Evolutionary conservation across 2,888 invertebrate genomes (phyloP).

Genomic region (Epiblema foenella): DNA sequence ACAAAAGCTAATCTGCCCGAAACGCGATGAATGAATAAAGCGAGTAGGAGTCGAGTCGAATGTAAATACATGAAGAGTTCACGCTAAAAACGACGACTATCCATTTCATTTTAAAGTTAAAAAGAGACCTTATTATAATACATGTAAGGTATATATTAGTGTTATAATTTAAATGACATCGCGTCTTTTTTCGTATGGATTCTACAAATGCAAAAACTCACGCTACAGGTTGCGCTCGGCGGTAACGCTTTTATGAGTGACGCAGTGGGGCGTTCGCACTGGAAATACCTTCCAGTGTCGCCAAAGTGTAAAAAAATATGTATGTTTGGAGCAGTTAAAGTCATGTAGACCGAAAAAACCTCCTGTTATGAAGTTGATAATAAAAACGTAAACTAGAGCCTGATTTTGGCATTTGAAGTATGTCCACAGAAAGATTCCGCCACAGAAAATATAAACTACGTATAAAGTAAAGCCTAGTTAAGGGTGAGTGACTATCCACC

Average conservation of each 20-base stretch:
- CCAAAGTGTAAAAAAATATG: slow-evolving; percentile 9
- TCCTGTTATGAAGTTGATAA: not conserved
- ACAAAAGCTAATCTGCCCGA: slow-evolving; percentile 33
- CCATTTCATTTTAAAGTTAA: not conserved
- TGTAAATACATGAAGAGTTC: slow-evolving; percentile 19
- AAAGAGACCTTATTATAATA: not conserved
- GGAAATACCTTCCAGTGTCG: slow-evolving; percentile 23
- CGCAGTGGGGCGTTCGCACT: slow-evolving; percentile 54
- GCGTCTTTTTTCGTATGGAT: not conserved
- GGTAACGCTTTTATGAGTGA: slow-evolving; percentile 59
- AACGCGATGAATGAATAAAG: slow-evolving; percentile 39
- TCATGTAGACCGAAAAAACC: not conserved
- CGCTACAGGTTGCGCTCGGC: slow-evolving; percentile 42
- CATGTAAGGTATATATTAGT: no score
- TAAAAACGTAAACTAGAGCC: not conserved
- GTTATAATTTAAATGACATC: not conserved
- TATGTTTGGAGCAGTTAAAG: not conserved
- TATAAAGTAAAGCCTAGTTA: no score
- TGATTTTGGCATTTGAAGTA: not conserved
- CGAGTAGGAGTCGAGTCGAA: slow-evolving; percentile 18
- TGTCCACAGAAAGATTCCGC: not conserved
- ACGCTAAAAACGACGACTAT: not conserved
- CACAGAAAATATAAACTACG: no score
- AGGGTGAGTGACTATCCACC: no score
- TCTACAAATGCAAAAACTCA: slow-evolving; percentile 36